Percentiles rank a stretch among this genome's conserved stretches.
phyloP scores from a whole-genome alignment of 1,140 invertebrate species.

The Idris sp. region DNA sequence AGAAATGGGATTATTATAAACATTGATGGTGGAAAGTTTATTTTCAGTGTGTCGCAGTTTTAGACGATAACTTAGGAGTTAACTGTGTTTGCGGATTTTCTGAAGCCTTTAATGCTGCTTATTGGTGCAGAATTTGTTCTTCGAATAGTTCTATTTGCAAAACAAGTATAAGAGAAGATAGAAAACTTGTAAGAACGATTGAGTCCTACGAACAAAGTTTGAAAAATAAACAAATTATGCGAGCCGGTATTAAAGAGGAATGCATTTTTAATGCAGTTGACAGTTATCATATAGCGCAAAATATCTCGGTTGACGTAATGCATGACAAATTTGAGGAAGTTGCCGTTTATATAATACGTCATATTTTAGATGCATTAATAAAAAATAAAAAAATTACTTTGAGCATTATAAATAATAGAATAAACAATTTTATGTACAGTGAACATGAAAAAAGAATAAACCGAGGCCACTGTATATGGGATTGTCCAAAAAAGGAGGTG shows the following conservation, averaged over 20 bases:
- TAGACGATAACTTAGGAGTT: constrained; percentile 2
- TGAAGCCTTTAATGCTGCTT: background rate
- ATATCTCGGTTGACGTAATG: no score
- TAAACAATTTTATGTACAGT: no score
- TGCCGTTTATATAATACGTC: background rate
- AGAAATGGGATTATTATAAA: background rate
- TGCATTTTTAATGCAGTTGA: constrained; percentile 1
- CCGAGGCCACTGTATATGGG: no score
- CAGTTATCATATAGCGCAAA: constrained; percentile 3
- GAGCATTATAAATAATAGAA: no score
- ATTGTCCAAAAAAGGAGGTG: no score
- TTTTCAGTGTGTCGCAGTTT: background rate
- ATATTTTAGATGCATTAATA: constrained; percentile 1
- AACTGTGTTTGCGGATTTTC: constrained; percentile 1
- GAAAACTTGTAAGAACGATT: background rate
- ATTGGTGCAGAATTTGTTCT: constrained; percentile 6
- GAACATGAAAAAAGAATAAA: no score
- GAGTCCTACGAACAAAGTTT: background rate
- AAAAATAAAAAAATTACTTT: constrained; percentile 1
- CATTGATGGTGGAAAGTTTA: background rate
- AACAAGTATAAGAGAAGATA: background rate
- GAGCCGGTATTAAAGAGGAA: background rate
- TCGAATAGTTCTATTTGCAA: background rate
- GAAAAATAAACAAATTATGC: background rate
- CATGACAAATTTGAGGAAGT: background rate